A percentile compares a stretch with the other conserved stretches of the same genome.
Conservation (phyloP, 2,888 invertebrate species). For the Allygus modestus region DNA sequence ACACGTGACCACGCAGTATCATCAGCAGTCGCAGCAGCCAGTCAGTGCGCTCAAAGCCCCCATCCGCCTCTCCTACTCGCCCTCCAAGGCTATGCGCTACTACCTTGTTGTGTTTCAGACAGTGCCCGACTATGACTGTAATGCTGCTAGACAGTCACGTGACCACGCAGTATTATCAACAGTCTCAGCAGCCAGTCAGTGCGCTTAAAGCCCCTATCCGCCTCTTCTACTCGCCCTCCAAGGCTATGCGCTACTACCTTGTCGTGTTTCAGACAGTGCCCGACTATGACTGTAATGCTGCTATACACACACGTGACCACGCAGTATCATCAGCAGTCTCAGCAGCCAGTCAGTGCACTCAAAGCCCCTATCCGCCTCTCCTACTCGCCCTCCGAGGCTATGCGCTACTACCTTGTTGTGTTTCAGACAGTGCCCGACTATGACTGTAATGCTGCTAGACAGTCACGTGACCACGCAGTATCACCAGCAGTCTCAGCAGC, state of each 20-base stretch:
- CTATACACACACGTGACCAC: too few relatives aligned
- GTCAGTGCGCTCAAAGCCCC: slow-evolving; percentile 60
- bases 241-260: too few relatives aligned
- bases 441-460: slow-evolving; percentile 61
- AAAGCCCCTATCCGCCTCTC: too few relatives aligned
- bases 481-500: slow-evolving; percentile 60
- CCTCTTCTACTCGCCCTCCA: too few relatives aligned
- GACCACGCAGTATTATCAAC: too few relatives aligned
- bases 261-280: slow-evolving; percentile 35
- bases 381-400: too few relatives aligned
- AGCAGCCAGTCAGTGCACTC: slow-evolving; percentile 56
- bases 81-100: slow-evolving; percentile 82
- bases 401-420: not conserved
- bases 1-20: slow-evolving; percentile 57
- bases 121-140: slow-evolving; percentile 55
- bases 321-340: slow-evolving; percentile 40
- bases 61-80: slow-evolving; percentile 55
- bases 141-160: slow-evolving; percentile 37
- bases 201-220: too few relatives aligned
- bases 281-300: slow-evolving; percentile 59
- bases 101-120: slow-evolving; percentile 84
- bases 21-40: slow-evolving; percentile 60
- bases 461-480: slow-evolving; percentile 53
- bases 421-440: slow-evolving; percentile 53
- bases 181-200: slow-evolving; percentile 57